These are phyloP conservation scores for Microcebus lehilahytsara DNA, from an alignment of 2,113 vertebrate genomes.

Conservation along the genomic window DNA sequence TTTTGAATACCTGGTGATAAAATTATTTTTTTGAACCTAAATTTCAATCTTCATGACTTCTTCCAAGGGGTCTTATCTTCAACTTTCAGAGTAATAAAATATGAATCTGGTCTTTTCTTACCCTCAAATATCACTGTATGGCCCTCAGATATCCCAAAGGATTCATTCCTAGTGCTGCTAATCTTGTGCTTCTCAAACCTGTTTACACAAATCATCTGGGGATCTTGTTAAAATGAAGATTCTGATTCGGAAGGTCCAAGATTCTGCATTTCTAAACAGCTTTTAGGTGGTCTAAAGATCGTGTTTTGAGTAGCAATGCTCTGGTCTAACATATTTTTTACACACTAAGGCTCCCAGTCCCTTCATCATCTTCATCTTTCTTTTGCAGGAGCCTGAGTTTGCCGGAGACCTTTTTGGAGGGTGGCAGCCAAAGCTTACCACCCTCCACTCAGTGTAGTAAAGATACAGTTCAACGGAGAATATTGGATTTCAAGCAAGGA, in stretches of 20 bases:
- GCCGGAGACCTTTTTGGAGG: neutral
- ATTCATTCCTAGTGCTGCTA: neutral
- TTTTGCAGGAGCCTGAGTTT: neutral
- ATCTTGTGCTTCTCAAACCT: neutral
- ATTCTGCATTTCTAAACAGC: neutral
- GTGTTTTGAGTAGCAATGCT: neutral
- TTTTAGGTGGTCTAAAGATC: neutral
- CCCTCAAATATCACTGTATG: neutral
- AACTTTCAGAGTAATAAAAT: neutral
- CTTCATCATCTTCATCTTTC: neutral
- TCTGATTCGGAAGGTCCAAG: neutral
- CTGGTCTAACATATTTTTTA: neutral
- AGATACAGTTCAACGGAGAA: neutral
- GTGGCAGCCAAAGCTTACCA: neutral
- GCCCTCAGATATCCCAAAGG: neutral
- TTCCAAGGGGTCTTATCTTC: neutral
- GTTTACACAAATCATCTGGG: neutral
- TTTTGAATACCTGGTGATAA: neutral
- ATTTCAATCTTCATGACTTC: neutral
- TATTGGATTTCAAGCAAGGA: neutral
- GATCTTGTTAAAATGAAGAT: neutral
- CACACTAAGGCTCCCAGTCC: neutral
- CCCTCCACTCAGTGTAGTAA: neutral
- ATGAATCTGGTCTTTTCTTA: neutral
- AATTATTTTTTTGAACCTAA: neutral